Conservation (phyloP, 2,113 vertebrate genomes). For the Sorex fumeus region DNA sequence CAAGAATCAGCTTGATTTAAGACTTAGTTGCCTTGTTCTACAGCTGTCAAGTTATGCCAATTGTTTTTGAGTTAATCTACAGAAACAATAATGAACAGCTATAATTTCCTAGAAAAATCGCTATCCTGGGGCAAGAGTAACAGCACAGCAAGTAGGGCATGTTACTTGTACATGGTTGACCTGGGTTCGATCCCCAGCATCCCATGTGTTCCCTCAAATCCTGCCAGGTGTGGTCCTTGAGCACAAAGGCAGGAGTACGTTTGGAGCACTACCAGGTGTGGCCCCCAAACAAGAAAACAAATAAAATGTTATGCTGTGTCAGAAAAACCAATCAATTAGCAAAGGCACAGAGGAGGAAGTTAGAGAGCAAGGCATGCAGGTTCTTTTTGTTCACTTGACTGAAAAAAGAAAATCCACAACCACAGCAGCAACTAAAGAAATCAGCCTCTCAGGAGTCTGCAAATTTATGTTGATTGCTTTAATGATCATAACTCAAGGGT, state of each 20-base stretch:
- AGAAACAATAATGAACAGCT: neutral
- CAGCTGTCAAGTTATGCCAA: neutral
- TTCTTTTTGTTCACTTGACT: neutral
- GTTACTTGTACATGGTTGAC: too few relatives aligned
- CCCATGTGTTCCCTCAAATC: too few relatives aligned
- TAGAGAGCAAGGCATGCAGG: slow-evolving; percentile 44
- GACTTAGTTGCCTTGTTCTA: neutral
- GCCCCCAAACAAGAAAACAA: neutral
- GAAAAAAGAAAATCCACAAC: slow-evolving; percentile 19
- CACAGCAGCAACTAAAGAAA: neutral
- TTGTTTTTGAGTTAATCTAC: neutral
- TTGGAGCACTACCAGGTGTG: too few relatives aligned
- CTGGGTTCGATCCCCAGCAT: too few relatives aligned
- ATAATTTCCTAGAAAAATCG: slow-evolving; percentile 35
- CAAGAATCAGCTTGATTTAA: neutral
- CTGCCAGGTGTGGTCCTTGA: too few relatives aligned
- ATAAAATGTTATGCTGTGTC: neutral
- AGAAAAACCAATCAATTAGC: slow-evolving; percentile 33
- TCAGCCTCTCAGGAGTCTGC: slow-evolving; percentile 37
- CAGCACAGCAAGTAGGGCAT: too few relatives aligned
- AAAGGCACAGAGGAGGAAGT: neutral
- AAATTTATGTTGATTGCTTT: slow-evolving; percentile 46
- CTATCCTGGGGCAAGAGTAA: too few relatives aligned
- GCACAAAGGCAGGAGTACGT: too few relatives aligned
- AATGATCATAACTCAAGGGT: slow-evolving; percentile 67